Evolutionary conservation across 2,888 invertebrate species (phyloP), one percentile per base, ranked within the genome.

Genomic region (Hecatera dysodea): DNA sequence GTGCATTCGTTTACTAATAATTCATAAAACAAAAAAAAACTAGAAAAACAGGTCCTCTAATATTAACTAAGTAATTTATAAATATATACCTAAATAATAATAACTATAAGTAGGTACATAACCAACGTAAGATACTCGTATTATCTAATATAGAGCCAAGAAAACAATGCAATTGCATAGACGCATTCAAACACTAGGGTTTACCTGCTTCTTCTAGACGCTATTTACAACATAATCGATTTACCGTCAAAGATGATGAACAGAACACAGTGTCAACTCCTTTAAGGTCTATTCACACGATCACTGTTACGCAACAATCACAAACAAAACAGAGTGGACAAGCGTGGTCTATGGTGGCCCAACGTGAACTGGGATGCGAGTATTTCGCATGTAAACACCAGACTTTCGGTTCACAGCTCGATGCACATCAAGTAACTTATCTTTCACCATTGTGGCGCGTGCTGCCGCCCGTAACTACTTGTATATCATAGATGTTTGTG

Each of bases 381-480:
- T 91, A 92, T 93, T 95, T 94, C 93, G 95, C 95, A 93, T 94
- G 94, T 94, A 94, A 94, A 95, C 95, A 93, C 91, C 90, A 93
- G 93, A 94, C 96, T 95, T 95, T 95, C 95, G 95, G 95, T 95
- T 95, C 94, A 95, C 95, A 93, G 91, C 90, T 94, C 95, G 96
- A 95, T 96, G 94, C 96, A 92, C 96, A 94, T 93, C 95, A 96
- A 93, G 95, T 92, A 93, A 95, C 93, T 93, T 95, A 93, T 96
- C 96, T 96, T 96, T 96, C 96, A 96, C 96, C 95, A 96, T 96
- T 96, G 96, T 95, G 91, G 94, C 94, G 92, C 93, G 93, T 93
- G 94, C 93, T 91, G 87, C 87, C 86, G 88, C 85, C 88, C 90
- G 90, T 91, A 91, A 92, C 90, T 87, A 88, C 85, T 81, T 81